Base-by-base conservation (phyloP, 2,113 vertebrate genomes). In the Ramphastos sulfuratus region DNA sequence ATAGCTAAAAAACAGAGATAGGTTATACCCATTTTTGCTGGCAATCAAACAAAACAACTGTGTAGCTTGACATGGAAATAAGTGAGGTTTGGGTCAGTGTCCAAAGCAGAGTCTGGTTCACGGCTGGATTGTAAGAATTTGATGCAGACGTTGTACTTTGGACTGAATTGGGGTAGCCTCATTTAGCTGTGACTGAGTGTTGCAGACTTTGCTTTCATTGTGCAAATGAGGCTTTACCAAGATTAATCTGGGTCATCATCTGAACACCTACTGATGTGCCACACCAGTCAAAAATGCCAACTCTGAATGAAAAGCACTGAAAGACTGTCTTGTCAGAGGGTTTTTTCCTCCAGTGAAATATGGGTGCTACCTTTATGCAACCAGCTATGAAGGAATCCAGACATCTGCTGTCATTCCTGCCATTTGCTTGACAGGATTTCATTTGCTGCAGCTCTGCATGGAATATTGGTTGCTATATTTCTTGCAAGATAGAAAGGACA, bases 401-500 rank as follows among this genome's bases (percentile, higher is more conserved):
- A 96, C 93, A 95, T 89, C 87, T 94, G 89, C 94, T 95, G 95
- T 94, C 93, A 94, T 94, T 83, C 82, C 87, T 96, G 95, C 94
- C 93, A 95, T 94, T 94, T 94, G 89, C 89, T 95, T 96, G 95
- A 96, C 95, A 95, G 94, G 93, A n/a, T 93, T 96, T 91, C 93
- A 96, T 96, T 95, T 95, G 95, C 94, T 95, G 89, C 87, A 93
- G 35, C 82, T 95, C 87, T 96, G 93, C 95, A 85, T 96, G 90
- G 87, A 96, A 94, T 95, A 96, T 94, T 92, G 82, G 87, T 90
- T 95, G 89, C 93, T 91, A 87, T 95, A 96, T 96, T 96, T 96
- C 95, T 95, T 96, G 76, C 64, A 92, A 90, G 94, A 59, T 94
- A 58, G 71, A 93, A 94, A 94, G 75, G 87, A 95, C 65, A 33